Base-by-base conservation (phyloP, 1,140 invertebrate species). In the Pantala flavescens region DNA sequence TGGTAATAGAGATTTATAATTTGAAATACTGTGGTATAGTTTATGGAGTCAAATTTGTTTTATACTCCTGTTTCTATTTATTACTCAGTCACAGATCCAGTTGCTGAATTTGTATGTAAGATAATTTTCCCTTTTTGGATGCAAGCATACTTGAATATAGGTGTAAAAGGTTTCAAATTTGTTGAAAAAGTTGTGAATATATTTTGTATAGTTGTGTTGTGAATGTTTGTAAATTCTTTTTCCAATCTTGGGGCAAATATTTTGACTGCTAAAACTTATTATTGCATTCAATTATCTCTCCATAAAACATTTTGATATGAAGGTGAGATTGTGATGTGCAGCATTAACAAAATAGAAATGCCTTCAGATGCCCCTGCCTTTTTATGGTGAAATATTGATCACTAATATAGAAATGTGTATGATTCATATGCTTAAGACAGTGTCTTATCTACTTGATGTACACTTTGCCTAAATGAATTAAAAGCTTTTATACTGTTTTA, bases 401-500 rank as follows among this genome's bases (percentile, higher is more conserved):
- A 63, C 49, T 63, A 63, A 63, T 19, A 63, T 16, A 63, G 49
- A 63, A n/a, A 63, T 63, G 49, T 63, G 49, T 63, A 21, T 63
- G 5, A 63, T 63, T 63, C 49, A 63, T 63, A 63, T 63, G 49
- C 49, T 63, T 63, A 21, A 63, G 49, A 63, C 49, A 63, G n/a
- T 63, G 49, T 63, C 49, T 63, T 63, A 63, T 21, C 49, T 63
- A 63, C 49, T 63, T 63, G 49, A 63, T 63, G 49, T 63, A 63
- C 49, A 63, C n/a, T 63, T 63, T 63, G 49, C 49, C 49, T 63
- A 63, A 63, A 21, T 63, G 49, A 63, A 63, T 63, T 63, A 63
- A 63, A 63, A 63, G 49, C 49, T 63, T 63, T 63, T 63, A 63
- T 63, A 63, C 49, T 63, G 49, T 63, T 63, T 63, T 63, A 63